Evolutionary conservation across 2,113 vertebrate species (phyloP).

Genomic region (Hippocampus comes): DNA sequence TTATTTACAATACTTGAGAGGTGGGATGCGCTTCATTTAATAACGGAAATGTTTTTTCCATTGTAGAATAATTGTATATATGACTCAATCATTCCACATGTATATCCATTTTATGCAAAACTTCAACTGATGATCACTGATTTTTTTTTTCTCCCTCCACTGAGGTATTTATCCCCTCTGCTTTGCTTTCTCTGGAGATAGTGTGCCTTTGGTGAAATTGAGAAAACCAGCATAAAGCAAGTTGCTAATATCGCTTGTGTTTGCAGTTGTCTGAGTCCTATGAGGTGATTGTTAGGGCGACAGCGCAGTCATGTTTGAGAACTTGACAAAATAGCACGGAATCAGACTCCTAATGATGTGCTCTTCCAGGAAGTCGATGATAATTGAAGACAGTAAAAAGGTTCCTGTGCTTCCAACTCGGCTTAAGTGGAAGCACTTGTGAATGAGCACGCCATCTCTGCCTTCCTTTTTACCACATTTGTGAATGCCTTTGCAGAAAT

Average conservation of each 20-base stretch:
- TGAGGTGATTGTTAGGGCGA: constrained; percentile 4
- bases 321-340: constrained; percentile 30
- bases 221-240: constrained; percentile 40
- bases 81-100: constrained; percentile 6
- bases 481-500: constrained; percentile 34
- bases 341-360: constrained; percentile 15
- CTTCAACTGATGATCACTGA: neutral
- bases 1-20: constrained; percentile 2
- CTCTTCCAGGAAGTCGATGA: constrained; percentile 2
- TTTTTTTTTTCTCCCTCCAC: neutral
- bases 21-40: constrained; percentile 32
- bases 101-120: neutral
- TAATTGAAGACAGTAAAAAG: constrained; percentile 3
- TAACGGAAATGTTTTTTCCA: neutral
- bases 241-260: constrained; percentile 18
- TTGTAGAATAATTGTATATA: neutral
- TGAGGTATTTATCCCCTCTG: constrained; percentile 17
- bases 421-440: constrained; percentile 33
- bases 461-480: constrained; percentile 23
- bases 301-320: constrained; percentile 18
- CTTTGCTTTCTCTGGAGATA: constrained; percentile 12
- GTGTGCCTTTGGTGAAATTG: constrained; percentile 26
- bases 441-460: constrained; percentile 20
- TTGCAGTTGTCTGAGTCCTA: neutral
- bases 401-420: constrained; percentile 17